phyloP scores from a whole-genome alignment of 1,140 invertebrate species.

The Stenopsyche tienmushanensis region DNA sequence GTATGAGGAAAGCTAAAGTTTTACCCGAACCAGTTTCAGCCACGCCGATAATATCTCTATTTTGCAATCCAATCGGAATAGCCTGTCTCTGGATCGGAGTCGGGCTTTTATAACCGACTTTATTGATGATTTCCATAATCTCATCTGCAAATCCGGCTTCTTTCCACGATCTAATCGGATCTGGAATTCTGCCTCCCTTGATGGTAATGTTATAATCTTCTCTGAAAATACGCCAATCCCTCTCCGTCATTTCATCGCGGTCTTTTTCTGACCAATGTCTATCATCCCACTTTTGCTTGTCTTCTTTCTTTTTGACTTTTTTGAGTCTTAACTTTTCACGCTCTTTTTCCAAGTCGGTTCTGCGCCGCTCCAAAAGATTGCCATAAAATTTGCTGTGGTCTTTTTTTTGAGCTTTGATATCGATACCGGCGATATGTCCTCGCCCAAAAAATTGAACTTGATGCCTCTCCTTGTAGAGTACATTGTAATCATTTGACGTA shows the following conservation, averaged over 20 bases:
- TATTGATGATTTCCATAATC: constrained; percentile 92
- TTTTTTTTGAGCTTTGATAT: constrained; percentile 95
- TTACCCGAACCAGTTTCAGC: constrained; percentile 99
- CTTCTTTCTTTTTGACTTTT: constrained; percentile 93
- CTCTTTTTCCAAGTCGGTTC: constrained; percentile 96
- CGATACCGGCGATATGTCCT: constrained; percentile 97
- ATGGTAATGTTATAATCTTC: constrained; percentile 99
- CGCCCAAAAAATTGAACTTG: constrained; percentile 97
- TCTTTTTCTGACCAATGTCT: constrained; percentile 98
- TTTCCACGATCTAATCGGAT: constrained; percentile 93
- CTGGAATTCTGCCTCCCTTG: constrained; percentile 96
- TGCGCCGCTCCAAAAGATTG: constrained; percentile 89
- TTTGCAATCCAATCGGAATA: constrained; percentile 98
- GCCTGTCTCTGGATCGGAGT: constrained; percentile 99
- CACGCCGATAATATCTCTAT: constrained; percentile 98
- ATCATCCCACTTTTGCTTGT: constrained; percentile 99
- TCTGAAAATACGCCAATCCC: constrained; percentile 99
- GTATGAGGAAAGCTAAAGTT: constrained; percentile 97
- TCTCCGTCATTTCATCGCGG: constrained; percentile 93
- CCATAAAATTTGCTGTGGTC: constrained; percentile 98
- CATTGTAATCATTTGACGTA: constrained; percentile 97
- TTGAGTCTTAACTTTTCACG: constrained; percentile 94
- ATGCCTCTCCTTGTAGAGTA: constrained; percentile 94
- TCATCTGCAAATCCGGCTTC: constrained; percentile 91
- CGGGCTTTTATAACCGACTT: constrained; percentile 96